A percentile compares a stretch with the other conserved stretches of the same genome.
Conservation (phyloP, 2,888 invertebrate species). For the Drosophila conformis region DNA sequence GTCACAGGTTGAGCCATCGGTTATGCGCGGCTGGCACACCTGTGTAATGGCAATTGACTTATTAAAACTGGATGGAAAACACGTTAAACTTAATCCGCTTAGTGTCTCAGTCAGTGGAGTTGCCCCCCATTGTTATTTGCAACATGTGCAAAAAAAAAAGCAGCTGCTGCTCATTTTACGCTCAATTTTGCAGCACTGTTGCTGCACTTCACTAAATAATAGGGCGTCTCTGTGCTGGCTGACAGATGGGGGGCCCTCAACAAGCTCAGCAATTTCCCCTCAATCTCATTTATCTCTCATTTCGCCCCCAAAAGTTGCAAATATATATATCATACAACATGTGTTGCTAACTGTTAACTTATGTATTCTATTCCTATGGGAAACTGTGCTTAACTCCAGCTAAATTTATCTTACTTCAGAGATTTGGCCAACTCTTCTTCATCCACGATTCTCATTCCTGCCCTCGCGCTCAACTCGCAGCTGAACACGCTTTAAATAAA, state of each 20-base stretch:
- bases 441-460: too few species aligned
- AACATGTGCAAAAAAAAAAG: slow-evolving; percentile 50
- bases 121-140: slow-evolving; percentile 3
- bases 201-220: slow-evolving; percentile 72
- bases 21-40: slow-evolving; percentile 69
- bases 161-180: slow-evolving; percentile 47
- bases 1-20: slow-evolving; percentile 82
- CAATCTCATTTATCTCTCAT: slow-evolving; percentile 10
- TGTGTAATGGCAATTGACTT: slow-evolving; percentile 21
- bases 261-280: slow-evolving; percentile 19
- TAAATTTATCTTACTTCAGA: background rate
- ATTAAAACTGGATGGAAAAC: background rate
- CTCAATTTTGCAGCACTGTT: slow-evolving; percentile 51
- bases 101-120: background rate
- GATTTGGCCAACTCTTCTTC: background rate
- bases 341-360: background rate
- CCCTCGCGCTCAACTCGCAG: slow-evolving; percentile 16
- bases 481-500: slow-evolving; percentile 55
- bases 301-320: background rate
- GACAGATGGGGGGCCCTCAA: slow-evolving; percentile 8
- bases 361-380: background rate
- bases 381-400: background rate
- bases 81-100: slow-evolving; percentile 31
- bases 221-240: slow-evolving; percentile 61
- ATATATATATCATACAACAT: background rate